Evolutionary conservation across 1,140 invertebrate genomes (phyloP), one percentile per base, ranked within the genome.

Genomic region (Archivesica marissinica): DNA sequence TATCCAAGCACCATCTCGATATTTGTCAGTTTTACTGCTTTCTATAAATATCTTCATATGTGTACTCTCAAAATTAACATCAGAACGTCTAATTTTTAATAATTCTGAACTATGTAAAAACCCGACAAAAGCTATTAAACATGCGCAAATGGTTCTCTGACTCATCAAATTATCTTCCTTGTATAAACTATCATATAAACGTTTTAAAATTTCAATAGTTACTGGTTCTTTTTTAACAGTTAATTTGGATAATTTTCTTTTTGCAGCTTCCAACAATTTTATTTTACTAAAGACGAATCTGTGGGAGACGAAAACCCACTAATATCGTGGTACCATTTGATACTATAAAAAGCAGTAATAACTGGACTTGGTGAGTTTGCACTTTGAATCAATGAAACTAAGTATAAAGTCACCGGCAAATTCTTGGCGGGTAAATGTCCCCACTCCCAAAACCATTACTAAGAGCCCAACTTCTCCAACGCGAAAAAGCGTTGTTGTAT

Each of bases 361-460:
- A 74, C 39, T 47, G 70, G 70, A 44, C 15, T 35, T 11, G 35
- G 39, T 25, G 15, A 47, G 11, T n/a, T 33, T 47, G 70, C 70
- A 74, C 35, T 44, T 61, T 56, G 35, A 78, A 59, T 59, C 11
- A 41, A n/a, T 25, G 28, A 33, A 35, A 9, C 7, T 38, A 78
- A 76, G 56, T 76, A 76, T 30, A 61, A 41, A 39, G 76, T 56
- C 13, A 78, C 33, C 38, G 25, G 30, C 23, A 78, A 61, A 59
- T 52, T 44, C 54, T 78, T 78, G 33, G 76, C 76, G 44, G 76
- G 76, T 41, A 78, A 61, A 41, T 61, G n/a, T 61, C 54, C 76
- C 54, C 76, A 38, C 52, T 59, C 54, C 76, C 35, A 9, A 78
- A 78, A 78, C 54, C 54, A 35, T 54, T 59, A 54, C 15, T 59